Evolutionary conservation across 2,797 vertebrate genomes (phyloP).

Genomic region (Loriculus beryllinus): DNA sequence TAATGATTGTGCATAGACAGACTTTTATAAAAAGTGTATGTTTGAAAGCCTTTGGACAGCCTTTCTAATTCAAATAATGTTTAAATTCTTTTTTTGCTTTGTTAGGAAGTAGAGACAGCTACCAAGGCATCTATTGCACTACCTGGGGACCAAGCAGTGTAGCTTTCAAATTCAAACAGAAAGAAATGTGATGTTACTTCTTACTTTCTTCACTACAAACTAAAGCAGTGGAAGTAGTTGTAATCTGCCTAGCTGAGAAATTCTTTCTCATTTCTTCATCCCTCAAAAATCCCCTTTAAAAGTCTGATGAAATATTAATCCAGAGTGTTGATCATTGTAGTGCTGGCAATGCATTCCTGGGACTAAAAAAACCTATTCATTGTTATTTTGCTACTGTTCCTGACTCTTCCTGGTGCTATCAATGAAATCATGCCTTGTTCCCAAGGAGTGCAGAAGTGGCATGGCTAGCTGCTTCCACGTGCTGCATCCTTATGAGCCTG

Average conservation of each 20-base stretch:
- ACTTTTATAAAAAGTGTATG: not conserved
- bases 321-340: not conserved
- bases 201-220: not conserved
- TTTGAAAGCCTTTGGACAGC: conserved; percentile 2
- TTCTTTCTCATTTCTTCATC: not conserved
- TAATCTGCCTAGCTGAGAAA: not conserved
- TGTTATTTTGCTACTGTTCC: not conserved
- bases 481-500: conserved; percentile 53
- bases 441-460: conserved; percentile 24
- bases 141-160: not conserved
- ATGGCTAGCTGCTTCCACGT: not conserved
- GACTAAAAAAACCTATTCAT: not conserved
- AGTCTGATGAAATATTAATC: not conserved
- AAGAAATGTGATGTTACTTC: not conserved
- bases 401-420: not conserved
- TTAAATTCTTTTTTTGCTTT: not conserved
- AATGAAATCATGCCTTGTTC: conserved; percentile 30
- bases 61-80: not conserved
- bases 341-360: not conserved
- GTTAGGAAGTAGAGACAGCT: not conserved
- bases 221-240: not conserved
- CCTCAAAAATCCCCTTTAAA: not conserved
- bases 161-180: not conserved
- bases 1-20: not conserved
- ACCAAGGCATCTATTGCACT: not conserved